These are phyloP conservation scores for Oenanthe oenanthe DNA, from an alignment of 2,113 vertebrate genomes.

Conservation along the genomic window DNA sequence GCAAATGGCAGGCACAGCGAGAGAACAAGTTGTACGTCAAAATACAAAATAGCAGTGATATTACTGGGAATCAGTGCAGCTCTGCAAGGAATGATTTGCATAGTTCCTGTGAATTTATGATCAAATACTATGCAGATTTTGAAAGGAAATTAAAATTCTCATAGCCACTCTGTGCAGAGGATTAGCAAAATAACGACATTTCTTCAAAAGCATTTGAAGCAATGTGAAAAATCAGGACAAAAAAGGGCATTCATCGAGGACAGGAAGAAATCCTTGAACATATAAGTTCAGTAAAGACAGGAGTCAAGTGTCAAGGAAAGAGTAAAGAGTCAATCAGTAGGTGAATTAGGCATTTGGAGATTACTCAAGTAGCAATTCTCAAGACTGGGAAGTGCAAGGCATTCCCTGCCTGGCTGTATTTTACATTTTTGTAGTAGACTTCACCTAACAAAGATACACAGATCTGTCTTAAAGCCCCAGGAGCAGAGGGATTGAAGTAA, in stretches of 20 bases:
- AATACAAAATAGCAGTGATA: constrained; percentile 3
- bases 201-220: not conserved
- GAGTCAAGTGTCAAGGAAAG: not conserved
- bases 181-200: constrained; percentile 38
- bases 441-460: not conserved
- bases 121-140: constrained; percentile 29
- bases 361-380: not conserved
- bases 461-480: not conserved
- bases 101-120: constrained; percentile 30
- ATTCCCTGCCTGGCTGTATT: not conserved
- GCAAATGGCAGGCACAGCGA: constrained; percentile 31
- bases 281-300: not conserved
- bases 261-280: not conserved
- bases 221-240: constrained; percentile 8
- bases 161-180: not conserved
- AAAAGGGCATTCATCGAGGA: not conserved
- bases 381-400: not conserved
- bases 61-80: not conserved
- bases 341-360: not conserved
- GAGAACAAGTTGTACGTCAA: constrained; percentile 50
- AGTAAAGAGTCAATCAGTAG: not conserved
- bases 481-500: not conserved
- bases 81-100: constrained; percentile 20
- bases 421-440: not conserved
- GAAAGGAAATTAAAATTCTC: constrained; percentile 30